These are phyloP conservation scores for Acrobasis consociella DNA, from an alignment of 2,888 invertebrate genomes.

Conservation along the genomic window DNA sequence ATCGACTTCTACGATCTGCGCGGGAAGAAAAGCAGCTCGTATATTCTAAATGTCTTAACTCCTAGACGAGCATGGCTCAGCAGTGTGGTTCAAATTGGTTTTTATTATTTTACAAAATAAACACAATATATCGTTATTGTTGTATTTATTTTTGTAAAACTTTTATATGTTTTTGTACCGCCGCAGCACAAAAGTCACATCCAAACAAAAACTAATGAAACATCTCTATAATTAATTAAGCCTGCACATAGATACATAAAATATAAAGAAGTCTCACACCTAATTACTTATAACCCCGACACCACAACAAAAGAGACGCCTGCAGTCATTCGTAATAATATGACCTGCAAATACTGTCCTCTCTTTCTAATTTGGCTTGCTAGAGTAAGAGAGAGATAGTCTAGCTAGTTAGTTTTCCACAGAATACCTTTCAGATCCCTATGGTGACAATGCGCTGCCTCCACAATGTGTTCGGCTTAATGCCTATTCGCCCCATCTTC, in stretches of 20 bases:
- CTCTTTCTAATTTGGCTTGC: slow-evolving; percentile 26
- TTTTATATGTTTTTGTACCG: no score
- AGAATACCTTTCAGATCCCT: slow-evolving; percentile 54
- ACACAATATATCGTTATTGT: no score
- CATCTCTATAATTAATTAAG: slow-evolving; percentile 22
- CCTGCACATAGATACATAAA: slow-evolving; percentile 28
- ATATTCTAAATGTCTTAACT: no score
- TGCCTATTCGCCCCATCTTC: slow-evolving; percentile 79
- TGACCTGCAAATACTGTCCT: slow-evolving; percentile 38
- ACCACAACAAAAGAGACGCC: slow-evolving; percentile 62
- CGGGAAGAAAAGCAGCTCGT: no score
- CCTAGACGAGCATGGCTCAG: no score
- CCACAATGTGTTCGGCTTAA: slow-evolving; percentile 64
- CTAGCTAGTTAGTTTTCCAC: slow-evolving; percentile 68
- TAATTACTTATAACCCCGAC: slow-evolving; percentile 75
- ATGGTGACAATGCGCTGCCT: slow-evolving; percentile 64
- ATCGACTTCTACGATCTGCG: no score
- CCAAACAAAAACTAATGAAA: slow-evolving; percentile 16
- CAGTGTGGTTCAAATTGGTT: no score
- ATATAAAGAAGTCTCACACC: slow-evolving; percentile 58
- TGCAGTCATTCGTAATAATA: slow-evolving; percentile 53
- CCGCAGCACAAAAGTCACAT: neutral
- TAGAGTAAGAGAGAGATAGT: slow-evolving; percentile 35
- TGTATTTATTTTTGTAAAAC: no score
- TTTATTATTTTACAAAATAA: no score